Evolutionary conservation across 2,113 vertebrate genomes (phyloP).

Genomic region (Entomyzon cyanotis): DNA sequence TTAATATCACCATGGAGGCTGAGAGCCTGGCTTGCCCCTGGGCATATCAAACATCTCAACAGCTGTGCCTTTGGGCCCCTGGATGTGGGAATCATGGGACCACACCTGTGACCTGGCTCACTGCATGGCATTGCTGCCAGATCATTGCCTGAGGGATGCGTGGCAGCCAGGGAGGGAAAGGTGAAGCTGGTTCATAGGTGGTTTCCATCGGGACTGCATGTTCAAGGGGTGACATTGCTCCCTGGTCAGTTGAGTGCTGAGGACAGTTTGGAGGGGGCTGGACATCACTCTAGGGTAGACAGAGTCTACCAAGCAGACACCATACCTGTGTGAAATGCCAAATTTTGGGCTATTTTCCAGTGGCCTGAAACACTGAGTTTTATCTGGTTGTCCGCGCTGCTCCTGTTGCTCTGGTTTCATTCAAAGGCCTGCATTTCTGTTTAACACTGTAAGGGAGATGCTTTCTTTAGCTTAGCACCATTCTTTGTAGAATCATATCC

Average conservation of each 20-base stretch:
- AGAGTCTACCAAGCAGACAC: neutral
- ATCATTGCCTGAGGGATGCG: fast-evolving
- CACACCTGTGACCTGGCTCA: fast-evolving
- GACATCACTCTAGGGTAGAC: neutral
- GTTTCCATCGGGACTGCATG: neutral
- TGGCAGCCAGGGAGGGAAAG: neutral
- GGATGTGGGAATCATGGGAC: fast-evolving
- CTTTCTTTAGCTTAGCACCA: neutral
- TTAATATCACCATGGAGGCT: neutral
- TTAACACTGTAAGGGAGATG: neutral
- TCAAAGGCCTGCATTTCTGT: neutral
- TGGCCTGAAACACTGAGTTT: neutral
- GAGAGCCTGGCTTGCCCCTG: fast-evolving
- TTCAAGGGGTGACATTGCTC: fast-evolving
- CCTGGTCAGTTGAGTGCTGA: neutral
- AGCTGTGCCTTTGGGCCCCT: fast-evolving
- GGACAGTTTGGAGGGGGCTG: neutral
- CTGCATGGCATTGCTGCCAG: neutral
- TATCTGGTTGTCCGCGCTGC: neutral
- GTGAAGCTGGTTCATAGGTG: fast-evolving
- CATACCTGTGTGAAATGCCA: neutral
- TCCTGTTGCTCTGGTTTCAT: neutral
- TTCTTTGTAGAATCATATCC: neutral
- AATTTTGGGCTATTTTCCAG: neutral
- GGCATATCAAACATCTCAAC: neutral